Conservation (phyloP, 2,797 vertebrate species). For the Sebastolobus alascanus region DNA sequence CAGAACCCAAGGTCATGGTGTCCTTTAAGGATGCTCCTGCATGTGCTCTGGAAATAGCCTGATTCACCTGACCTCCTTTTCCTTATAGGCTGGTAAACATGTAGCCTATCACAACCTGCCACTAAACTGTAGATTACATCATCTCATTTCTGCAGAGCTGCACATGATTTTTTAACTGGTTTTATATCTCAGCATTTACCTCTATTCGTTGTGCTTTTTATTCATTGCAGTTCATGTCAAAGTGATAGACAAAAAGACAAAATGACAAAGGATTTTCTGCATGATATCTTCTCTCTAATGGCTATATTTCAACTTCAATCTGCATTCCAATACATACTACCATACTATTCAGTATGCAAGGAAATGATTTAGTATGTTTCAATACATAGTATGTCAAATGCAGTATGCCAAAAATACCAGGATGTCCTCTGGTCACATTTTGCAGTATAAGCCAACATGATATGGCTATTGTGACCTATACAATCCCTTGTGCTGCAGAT, state of each 20-base stretch:
- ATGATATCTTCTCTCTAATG: not conserved
- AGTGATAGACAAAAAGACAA: too few relatives aligned
- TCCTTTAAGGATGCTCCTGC: conserved; percentile 79
- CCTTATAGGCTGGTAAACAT: not conserved
- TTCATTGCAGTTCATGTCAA: not conserved
- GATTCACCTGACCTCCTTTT: not conserved
- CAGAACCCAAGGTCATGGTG: conserved; percentile 88
- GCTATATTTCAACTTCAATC: not conserved
- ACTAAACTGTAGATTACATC: not conserved
- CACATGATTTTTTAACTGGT: not conserved
- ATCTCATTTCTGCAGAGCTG: not conserved
- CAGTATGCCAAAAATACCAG: too few relatives aligned
- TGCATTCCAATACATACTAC: too few relatives aligned
- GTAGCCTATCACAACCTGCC: not conserved
- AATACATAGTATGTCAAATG: too few relatives aligned
- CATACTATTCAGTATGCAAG: too few relatives aligned
- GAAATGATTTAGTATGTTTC: too few relatives aligned
- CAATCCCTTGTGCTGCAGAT: too few relatives aligned
- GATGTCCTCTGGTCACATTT: too few relatives aligned
- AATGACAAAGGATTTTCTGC: not conserved
- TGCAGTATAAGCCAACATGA: too few relatives aligned
- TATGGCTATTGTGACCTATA: too few relatives aligned
- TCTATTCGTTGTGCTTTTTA: not conserved
- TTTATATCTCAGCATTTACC: not conserved
- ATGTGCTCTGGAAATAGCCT: not conserved